Evolutionary conservation across 2,797 vertebrate genomes (phyloP), one percentile per base, ranked within the genome.

Genomic region (Periparus ater): DNA sequence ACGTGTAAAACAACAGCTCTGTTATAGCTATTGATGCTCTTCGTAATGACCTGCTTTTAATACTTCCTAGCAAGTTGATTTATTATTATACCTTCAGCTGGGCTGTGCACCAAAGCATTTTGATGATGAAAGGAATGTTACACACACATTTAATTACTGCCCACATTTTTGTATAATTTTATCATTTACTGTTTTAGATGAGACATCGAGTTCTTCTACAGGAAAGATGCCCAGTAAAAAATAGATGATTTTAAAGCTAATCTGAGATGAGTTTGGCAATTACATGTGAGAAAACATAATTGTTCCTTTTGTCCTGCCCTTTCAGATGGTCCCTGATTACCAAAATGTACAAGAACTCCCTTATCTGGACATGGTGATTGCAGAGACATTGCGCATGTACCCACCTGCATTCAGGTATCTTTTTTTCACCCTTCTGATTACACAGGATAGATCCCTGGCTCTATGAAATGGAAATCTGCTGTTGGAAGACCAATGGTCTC

Each of bases 331-430:
- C 10, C 98, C 98, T 22, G 98, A 99, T 97, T 99, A 98, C 94
- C 89, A 94, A 96, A 99, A 98, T 55, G 94, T 99, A 6, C 98
- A 98, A 95, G 98, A 99, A 81, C 98, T 99, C 80, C 98, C 98
- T 88, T 99, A 99, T 91, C 96, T 99, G 97, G 99, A 99, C 86
- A 99, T 99, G 99, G 99, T 99, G 84, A 97, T 99, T n/a, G 98
- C 98, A 55, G 99, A 99, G 96, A 97, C 98, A 1, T 85, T 99
- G 91, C 98, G 99, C 58, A 98, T 99, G 95, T 99, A 99, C 94
- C 99, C 99, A 19, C 99, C 99, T 23, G 99, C 98, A 34, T 99
- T 99, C 98, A 99, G 99, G 99, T 99, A 98, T 30, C 15, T 48
- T 61, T 71, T 53, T 42, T 8, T 0, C 3, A 3, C 32, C 6